Evolutionary conservation across 2,113 vertebrate genomes (phyloP).

Genomic region (Vulpes lagopus): DNA sequence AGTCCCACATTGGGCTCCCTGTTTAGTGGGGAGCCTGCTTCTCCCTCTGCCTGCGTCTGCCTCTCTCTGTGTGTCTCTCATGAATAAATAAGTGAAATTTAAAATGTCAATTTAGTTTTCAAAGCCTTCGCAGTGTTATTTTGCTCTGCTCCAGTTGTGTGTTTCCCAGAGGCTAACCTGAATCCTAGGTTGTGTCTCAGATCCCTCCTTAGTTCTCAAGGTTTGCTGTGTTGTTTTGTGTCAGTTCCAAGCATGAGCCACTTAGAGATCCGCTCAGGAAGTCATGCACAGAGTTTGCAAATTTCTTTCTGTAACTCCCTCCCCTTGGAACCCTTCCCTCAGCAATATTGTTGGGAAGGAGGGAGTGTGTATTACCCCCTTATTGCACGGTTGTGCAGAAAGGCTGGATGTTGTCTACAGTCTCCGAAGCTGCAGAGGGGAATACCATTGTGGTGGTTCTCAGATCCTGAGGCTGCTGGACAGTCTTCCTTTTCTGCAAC

Average conservation of each 20-base stretch:
- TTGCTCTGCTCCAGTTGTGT: not conserved
- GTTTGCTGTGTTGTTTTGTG: not conserved
- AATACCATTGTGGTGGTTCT: not conserved
- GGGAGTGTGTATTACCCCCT: not conserved
- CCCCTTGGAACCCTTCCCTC: not conserved
- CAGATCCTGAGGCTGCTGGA: not conserved
- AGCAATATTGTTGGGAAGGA: not conserved
- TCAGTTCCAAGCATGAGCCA: not conserved
- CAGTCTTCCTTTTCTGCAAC: not conserved
- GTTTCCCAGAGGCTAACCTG: not conserved
- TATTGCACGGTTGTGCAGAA: not conserved
- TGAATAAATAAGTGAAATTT: not conserved
- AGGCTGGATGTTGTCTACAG: not conserved
- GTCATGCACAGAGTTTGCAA: not conserved
- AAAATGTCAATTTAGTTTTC: not conserved
- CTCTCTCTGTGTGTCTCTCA: too few species aligned
- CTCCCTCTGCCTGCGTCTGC: too few species aligned
- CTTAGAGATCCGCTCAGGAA: not conserved
- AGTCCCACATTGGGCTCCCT: too few species aligned
- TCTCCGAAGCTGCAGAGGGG: not conserved
- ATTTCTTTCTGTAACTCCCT: not conserved
- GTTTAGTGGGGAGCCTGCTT: too few species aligned
- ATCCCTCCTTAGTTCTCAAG: not conserved
- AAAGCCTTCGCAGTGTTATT: not conserved
- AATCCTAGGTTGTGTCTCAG: not conserved